Conservation (phyloP, 1,140 invertebrate species). For the Popillia japonica region DNA sequence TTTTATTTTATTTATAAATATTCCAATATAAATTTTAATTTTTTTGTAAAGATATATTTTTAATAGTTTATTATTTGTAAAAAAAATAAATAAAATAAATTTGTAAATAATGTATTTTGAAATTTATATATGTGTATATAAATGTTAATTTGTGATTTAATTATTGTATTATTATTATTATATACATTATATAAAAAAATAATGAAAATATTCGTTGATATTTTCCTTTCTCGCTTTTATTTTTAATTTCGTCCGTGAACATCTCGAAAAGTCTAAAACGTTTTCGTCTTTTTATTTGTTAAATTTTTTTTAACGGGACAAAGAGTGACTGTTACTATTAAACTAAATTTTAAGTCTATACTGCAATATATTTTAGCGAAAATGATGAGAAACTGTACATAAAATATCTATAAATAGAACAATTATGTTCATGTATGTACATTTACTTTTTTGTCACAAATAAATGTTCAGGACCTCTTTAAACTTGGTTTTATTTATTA, state of each 20-base stretch:
- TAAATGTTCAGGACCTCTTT: constrained; percentile 49
- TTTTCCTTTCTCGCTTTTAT: background rate
- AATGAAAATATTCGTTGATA: background rate
- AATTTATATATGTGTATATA: constrained; percentile 22
- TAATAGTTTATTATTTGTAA: constrained; percentile 29
- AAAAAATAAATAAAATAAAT: background rate
- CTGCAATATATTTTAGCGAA: background rate
- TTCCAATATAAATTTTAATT: constrained; percentile 38
- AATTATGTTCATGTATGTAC: constrained; percentile 36
- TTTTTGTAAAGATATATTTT: constrained; percentile 36
- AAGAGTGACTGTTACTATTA: background rate
- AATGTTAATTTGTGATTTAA: constrained; percentile 26
- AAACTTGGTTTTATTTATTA: constrained; percentile 4
- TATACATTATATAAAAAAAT: background rate
- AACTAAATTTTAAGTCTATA: background rate
- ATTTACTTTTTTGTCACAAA: constrained; percentile 52
- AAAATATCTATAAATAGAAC: constrained; percentile 21
- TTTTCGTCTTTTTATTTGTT: background rate
- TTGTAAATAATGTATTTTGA: constrained; percentile 17
- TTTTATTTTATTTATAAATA: constrained; percentile 49
- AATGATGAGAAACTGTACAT: constrained; percentile 3
- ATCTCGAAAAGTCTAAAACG: background rate
- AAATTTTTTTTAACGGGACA: background rate
- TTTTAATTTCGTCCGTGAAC: background rate
- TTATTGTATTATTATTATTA: constrained; percentile 22